Evolutionary conservation across 2,113 vertebrate genomes (phyloP), one percentile per base, ranked within the genome.

Genomic region (Crotophaga sulcirostris): DNA sequence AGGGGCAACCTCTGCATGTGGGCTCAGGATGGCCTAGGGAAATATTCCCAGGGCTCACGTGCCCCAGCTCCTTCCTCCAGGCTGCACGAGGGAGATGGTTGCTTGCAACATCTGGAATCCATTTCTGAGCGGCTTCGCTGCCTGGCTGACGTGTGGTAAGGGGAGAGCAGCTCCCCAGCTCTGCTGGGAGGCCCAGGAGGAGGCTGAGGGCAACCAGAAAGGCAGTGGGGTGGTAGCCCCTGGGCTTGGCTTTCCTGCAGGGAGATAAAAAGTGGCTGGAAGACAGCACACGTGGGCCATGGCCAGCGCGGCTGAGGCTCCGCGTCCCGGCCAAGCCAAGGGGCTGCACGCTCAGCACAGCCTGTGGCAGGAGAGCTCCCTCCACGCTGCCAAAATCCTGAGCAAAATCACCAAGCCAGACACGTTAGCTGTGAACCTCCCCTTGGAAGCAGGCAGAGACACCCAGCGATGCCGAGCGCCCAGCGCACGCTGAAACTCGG

Each of bases 301-400:
- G 2, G 4, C 19, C 49, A 28, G n/a, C 19, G 1, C 2, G 8
- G 44, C 54, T 28, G 38, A 58, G 38, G 40, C 42, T 23, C 55
- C 1, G 8, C 16, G 42, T 18, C 44, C 55, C 3, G 1, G 62
- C 45, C 3, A 5, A 56, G 64, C 18, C 1, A 10, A 64, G 62
- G 73, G 80, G 23, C 49, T 34, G 23, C 6, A 1, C 2, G 7
- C 11, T 66, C 19, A 11, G 68, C 42, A 5, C 8, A 4, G 21
- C 0, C 11, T 7, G 0, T 26, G 63, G 9, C 44, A 11, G 0
- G 1, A 45, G 55, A 78, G 58, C 26, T 76, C 34, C 38, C 28
- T 31, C 20, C 3, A 0, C 8, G 45, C 68, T 93, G 81, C 87
- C 87, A 15, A 54, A 72, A 63, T 33, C 58, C 59, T 9, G n/a